Evolutionary conservation across 2,113 vertebrate genomes (phyloP).

Genomic region (Microcebus ravelobensis): DNA sequence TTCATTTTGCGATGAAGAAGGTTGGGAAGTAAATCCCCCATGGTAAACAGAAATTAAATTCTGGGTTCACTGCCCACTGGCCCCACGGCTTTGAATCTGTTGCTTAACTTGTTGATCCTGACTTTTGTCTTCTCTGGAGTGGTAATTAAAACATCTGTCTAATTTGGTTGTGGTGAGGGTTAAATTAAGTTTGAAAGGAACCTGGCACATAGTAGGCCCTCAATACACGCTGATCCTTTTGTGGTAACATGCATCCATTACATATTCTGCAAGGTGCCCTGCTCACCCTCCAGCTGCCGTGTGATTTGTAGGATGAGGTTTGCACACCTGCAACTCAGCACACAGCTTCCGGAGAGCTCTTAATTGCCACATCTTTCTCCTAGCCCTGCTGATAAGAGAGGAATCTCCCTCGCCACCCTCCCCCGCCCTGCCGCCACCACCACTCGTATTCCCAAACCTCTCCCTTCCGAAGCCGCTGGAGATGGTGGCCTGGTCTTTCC

Average conservation of each 20-base stretch:
- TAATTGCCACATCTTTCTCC: not conserved
- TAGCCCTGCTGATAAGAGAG: not conserved
- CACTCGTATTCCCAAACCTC: not conserved
- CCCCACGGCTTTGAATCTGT: not conserved
- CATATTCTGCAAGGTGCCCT: too few relatives aligned
- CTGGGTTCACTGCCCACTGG: not conserved
- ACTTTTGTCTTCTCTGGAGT: not conserved
- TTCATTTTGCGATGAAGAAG: not conserved
- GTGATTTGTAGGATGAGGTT: not conserved
- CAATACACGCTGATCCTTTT: not conserved
- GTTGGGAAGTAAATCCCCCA: not conserved
- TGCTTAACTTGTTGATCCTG: not conserved
- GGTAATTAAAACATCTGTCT: not conserved
- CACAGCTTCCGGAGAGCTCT: not conserved
- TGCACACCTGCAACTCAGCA: not conserved
- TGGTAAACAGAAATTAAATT: not conserved
- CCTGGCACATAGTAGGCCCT: not conserved
- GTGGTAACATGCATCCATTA: not conserved
- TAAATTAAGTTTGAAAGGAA: not conserved
- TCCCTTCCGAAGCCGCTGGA: not conserved
- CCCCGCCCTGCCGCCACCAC: too few relatives aligned
- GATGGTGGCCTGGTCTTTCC: not conserved
- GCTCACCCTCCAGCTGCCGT: not conserved
- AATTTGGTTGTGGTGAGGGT: not conserved
- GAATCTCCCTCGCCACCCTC: not conserved